phyloP scores from a whole-genome alignment of 2,888 invertebrate species.

The Acrobeloides nanus region DNA sequence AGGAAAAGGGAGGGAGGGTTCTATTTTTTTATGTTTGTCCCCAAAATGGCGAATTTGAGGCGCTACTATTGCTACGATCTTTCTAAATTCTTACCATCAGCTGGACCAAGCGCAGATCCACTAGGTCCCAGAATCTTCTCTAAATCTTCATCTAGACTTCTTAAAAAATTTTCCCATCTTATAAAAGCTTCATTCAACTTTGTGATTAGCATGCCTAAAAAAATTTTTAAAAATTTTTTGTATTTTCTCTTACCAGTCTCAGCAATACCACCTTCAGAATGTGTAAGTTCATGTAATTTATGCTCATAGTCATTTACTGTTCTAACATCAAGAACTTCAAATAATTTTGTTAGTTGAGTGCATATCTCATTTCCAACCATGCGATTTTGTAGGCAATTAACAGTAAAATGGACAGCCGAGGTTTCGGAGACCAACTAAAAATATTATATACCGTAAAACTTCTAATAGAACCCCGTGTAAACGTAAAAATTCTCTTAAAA shows the following conservation, averaged over 20 bases:
- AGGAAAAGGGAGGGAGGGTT: no score
- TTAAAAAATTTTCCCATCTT: slow-evolving; percentile 24
- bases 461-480: no score
- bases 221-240: slow-evolving; percentile 1
- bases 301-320: slow-evolving; percentile 20
- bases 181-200: slow-evolving; percentile 17
- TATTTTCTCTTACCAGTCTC: not conserved
- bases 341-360: slow-evolving; percentile 21
- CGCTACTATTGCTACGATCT: no score
- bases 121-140: slow-evolving; percentile 24
- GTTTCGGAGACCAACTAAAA: slow-evolving; percentile 16
- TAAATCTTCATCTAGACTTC: slow-evolving; percentile 18
- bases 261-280: slow-evolving; percentile 10
- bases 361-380: slow-evolving; percentile 22
- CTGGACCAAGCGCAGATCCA: not conserved
- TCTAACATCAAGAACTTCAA: slow-evolving; percentile 22
- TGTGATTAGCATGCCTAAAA: slow-evolving; percentile 12
- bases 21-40: no score
- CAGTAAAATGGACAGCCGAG: slow-evolving; percentile 26
- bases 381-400: slow-evolving; percentile 25
- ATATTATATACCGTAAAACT: no score
- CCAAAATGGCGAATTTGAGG: no score
- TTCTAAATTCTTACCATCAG: no score
- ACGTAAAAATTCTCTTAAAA: no score
- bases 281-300: slow-evolving; percentile 19